phyloP scores from a whole-genome alignment of 2,797 vertebrate genomes.

The Typhlichthys eigenmanni region DNA sequence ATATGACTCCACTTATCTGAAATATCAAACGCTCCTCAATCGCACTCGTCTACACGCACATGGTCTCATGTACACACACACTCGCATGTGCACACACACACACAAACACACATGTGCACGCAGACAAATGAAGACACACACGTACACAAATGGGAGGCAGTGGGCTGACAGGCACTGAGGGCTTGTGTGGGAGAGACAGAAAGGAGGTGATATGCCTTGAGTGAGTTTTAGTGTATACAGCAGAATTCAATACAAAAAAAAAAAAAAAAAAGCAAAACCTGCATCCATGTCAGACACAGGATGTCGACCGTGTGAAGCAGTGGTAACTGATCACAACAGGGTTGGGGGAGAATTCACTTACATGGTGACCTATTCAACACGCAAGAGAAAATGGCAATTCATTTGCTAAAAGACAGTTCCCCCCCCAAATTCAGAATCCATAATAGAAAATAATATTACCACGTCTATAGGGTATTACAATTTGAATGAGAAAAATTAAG shows the following conservation, averaged over 20 bases:
- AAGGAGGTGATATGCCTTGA: slow-evolving; percentile 75
- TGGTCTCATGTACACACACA: slow-evolving; percentile 39
- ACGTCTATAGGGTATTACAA: background rate
- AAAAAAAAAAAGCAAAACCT: slow-evolving; percentile 22
- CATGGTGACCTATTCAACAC: slow-evolving; percentile 32
- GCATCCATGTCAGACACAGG: slow-evolving; percentile 71
- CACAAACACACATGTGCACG: slow-evolving; percentile 61
- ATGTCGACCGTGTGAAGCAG: slow-evolving; percentile 71
- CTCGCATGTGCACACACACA: slow-evolving; percentile 30
- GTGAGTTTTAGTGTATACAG: slow-evolving; percentile 77
- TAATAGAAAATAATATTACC: background rate
- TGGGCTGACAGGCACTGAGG: slow-evolving; percentile 90
- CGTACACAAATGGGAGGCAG: slow-evolving; percentile 83
- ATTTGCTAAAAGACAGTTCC: slow-evolving; percentile 15
- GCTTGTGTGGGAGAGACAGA: slow-evolving; percentile 70
- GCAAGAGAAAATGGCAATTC: slow-evolving; percentile 40
- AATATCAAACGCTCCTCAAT: slow-evolving; percentile 84
- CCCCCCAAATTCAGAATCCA: background rate
- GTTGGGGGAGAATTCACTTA: slow-evolving; percentile 64
- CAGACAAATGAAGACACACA: slow-evolving; percentile 46
- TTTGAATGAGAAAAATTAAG: slow-evolving; percentile 47
- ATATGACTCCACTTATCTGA: slow-evolving; percentile 87
- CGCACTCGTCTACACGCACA: slow-evolving; percentile 38
- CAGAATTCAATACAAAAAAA: slow-evolving; percentile 73
- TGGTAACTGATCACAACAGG: slow-evolving; percentile 53